These are phyloP conservation scores for Gasterosteus nipponicus DNA, from an alignment of 2,113 vertebrate genomes.

Conservation along the genomic window DNA sequence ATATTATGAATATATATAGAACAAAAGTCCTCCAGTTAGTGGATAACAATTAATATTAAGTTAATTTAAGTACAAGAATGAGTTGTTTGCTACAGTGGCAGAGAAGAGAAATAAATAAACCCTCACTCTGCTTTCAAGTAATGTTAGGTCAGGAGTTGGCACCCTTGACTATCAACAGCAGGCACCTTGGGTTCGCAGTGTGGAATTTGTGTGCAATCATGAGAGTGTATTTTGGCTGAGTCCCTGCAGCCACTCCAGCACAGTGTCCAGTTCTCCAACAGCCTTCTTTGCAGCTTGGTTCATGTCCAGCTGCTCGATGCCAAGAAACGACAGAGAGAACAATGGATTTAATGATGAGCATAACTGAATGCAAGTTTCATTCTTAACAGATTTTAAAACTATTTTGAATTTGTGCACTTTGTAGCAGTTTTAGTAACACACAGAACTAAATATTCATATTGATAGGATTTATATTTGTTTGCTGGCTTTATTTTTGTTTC, in stretches of 20 bases:
- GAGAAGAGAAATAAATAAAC: not conserved
- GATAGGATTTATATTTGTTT: not conserved
- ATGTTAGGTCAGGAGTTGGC: not conserved
- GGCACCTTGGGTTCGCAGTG: not conserved
- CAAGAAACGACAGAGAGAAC: conserved; percentile 3
- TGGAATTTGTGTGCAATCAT: not conserved
- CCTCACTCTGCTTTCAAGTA: conserved; percentile 5
- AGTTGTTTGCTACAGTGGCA: conserved; percentile 15
- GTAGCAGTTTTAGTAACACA: not conserved
- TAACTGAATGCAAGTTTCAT: not conserved
- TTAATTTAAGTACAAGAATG: conserved; percentile 42
- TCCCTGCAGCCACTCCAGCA: conserved; percentile 88
- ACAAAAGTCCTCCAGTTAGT: not conserved
- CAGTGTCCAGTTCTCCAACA: conserved; percentile 88
- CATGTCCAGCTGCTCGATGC: conserved; percentile 81
- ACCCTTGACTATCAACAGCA: not conserved
- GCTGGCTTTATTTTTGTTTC: not conserved
- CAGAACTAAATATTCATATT: conserved; percentile 3
- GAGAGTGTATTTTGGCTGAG: conserved; percentile 27
- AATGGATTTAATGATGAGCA: not conserved
- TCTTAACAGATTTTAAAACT: not conserved
- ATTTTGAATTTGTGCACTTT: not conserved
- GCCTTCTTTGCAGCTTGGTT: conserved; percentile 85
- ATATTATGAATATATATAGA: conserved; percentile 43
- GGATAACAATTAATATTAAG: conserved; percentile 1